phyloP scores from a whole-genome alignment of 2,888 invertebrate species.

The Nasonia oneida region DNA sequence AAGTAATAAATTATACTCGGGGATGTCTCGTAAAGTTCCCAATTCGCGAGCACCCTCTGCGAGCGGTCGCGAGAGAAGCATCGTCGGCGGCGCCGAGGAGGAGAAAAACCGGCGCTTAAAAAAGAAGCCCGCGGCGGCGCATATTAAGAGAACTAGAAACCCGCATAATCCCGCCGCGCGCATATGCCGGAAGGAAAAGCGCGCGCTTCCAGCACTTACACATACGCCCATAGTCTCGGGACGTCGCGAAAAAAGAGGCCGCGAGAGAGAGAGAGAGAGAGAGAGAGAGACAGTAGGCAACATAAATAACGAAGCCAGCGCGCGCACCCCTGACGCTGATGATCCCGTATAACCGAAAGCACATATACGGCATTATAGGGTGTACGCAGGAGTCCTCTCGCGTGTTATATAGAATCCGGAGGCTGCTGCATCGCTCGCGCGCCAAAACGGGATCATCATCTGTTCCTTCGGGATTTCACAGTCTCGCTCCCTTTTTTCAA shows the following conservation, averaged over 20 bases:
- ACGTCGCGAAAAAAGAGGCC: constrained; percentile 27
- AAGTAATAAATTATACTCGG: too few relatives aligned
- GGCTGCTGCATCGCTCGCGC: constrained; percentile 60
- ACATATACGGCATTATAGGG: constrained; percentile 44
- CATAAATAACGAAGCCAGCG: constrained; percentile 64
- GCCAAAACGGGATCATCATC: constrained; percentile 76
- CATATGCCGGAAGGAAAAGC: constrained; percentile 49
- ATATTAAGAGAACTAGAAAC: constrained; percentile 17
- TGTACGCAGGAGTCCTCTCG: constrained; percentile 7
- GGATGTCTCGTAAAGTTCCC: too few relatives aligned
- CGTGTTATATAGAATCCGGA: constrained; percentile 20
- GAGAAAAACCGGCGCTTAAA: neutral
- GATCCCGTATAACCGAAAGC: constrained; percentile 73
- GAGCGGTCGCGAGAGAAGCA: too few relatives aligned
- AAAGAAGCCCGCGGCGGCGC: neutral
- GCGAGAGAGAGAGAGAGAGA: constrained; percentile 8
- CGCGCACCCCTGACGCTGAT: constrained; percentile 64
- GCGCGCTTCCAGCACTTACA: neutral
- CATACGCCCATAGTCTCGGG: constrained; percentile 21
- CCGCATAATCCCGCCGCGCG: constrained; percentile 20
- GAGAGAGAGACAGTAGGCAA: constrained; percentile 22
- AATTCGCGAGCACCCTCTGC: too few relatives aligned
- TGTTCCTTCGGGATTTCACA: constrained; percentile 74
- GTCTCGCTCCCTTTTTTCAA: constrained; percentile 40
- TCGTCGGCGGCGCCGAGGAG: constrained; percentile 4